phyloP scores from a whole-genome alignment of 1,140 invertebrate genomes.

The Diabrotica virgifera region DNA sequence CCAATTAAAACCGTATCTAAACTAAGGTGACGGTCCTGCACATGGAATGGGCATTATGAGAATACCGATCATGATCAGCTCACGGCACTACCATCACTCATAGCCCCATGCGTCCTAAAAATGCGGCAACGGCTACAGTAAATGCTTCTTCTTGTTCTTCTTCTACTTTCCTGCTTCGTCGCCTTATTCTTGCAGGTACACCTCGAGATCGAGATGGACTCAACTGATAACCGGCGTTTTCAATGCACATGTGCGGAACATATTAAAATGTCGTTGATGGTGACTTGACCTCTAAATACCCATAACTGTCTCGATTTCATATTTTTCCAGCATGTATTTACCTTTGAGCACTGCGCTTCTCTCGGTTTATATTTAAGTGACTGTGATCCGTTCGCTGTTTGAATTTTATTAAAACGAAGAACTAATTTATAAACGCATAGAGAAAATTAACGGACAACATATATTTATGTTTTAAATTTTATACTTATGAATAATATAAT shows the following conservation, averaged over 20 bases:
- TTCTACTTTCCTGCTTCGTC: not conserved
- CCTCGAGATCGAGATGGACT: conserved; percentile 5
- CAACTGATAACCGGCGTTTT: conserved; percentile 9
- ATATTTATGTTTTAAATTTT: too few species aligned
- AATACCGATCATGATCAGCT: conserved; percentile 12
- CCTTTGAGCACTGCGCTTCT: conserved; percentile 1
- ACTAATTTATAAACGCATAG: too few species aligned
- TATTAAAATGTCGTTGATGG: conserved; percentile 7
- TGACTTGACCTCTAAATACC: conserved; percentile 9
- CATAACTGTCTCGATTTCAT: conserved; percentile 12
- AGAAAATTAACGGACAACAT: too few species aligned
- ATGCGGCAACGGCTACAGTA: conserved; percentile 4
- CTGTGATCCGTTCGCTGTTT: too few species aligned
- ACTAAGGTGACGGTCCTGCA: not conserved
- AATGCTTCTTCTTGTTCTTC: conserved; percentile 1
- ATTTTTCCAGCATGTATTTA: not conserved
- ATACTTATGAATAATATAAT: too few species aligned
- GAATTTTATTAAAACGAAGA: too few species aligned
- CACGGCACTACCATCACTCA: conserved; percentile 12
- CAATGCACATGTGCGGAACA: conserved; percentile 14
- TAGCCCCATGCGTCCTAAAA: conserved; percentile 11
- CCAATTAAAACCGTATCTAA: too few species aligned
- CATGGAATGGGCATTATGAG: conserved; percentile 11
- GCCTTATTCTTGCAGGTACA: conserved; percentile 2
- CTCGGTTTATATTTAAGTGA: not conserved